Evolutionary conservation across 37 sponge, comb jelly and placozoan species (phyloP), one percentile per base, ranked within the genome.

Genomic region (Oopsacas minuta): DNA sequence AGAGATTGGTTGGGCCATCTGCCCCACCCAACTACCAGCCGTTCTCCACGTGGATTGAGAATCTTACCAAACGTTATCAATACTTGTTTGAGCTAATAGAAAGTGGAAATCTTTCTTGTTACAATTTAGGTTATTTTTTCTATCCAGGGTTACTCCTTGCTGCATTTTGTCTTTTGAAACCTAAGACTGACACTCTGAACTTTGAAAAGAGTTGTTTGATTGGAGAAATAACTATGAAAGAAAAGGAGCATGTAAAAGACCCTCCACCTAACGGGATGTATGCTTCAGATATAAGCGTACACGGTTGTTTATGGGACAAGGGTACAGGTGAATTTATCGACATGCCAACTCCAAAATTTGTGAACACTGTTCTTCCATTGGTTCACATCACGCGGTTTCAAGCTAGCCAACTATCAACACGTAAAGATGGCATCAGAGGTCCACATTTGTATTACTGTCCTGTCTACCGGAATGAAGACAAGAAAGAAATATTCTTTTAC

Each of bases 91-190:
- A 61, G 1, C 5, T 61, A 34, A 61, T 61, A 20, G 75, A 61
- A 3, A 61, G 28, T 61, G 75, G 75, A 61, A 61, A 61, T 61
- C 75, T n/a, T 61, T 61, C 75, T 61, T 25, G 75, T 34, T 61
- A 61, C 75, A 61, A 61, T 12, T 61, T 61, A 61, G 75, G 75
- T 25, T 61, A 61, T 34, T 10, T 61, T 12, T 61, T 61, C 75
- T 61, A 61, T 61, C 75, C 75, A 25, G 75, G 75, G 1, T 12
- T 20, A n/a, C 75, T 61, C 7, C 7, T 61, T 34, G 75, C 75
- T 32, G 22, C 75, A 5, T 61, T 61, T 34, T 61, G 75, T n/a
- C 75, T 61, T 20, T 12, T 61, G 75, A 61, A 61, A n/a, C 17
- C 75, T 3, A 61, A 61, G 22, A 10, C 20, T 61, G 75, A 61